phyloP scores from a whole-genome alignment of 2,888 invertebrate genomes.

The Nezara viridula region DNA sequence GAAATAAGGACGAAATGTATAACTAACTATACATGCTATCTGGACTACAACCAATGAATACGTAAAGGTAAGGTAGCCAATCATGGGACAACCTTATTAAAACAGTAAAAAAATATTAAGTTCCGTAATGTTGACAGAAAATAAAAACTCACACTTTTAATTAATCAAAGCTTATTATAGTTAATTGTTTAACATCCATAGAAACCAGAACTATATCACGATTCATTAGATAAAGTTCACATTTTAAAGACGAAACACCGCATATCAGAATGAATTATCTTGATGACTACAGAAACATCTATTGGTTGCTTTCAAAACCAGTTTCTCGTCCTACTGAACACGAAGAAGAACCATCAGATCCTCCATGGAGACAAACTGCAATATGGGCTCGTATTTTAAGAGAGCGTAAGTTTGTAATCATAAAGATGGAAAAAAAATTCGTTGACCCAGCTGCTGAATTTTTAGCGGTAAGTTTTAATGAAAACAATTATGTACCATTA shows the following conservation, averaged over 20 bases:
- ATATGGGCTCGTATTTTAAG: background rate
- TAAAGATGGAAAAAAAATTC: constrained; percentile 1
- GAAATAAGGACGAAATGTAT: no score
- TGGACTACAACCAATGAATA: no score
- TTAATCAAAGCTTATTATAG: background rate
- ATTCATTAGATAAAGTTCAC: background rate
- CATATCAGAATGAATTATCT: background rate
- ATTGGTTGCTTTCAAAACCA: background rate
- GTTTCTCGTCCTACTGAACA: background rate
- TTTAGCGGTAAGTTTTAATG: background rate
- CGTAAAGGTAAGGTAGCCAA: no score
- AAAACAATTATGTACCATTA: no score
- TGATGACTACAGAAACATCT: background rate
- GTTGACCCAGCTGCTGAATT: background rate
- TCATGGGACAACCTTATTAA: no score
- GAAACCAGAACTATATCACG: background rate
- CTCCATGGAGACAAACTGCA: background rate
- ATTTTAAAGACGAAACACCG: background rate
- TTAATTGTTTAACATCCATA: background rate
- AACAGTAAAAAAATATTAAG: no score
- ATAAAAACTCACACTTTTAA: background rate
- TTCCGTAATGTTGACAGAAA: no score
- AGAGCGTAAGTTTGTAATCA: background rate
- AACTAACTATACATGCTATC: no score
- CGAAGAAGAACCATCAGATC: background rate